Evolutionary conservation across 1,140 invertebrate genomes (phyloP).

Genomic region (Dryas iulia): DNA sequence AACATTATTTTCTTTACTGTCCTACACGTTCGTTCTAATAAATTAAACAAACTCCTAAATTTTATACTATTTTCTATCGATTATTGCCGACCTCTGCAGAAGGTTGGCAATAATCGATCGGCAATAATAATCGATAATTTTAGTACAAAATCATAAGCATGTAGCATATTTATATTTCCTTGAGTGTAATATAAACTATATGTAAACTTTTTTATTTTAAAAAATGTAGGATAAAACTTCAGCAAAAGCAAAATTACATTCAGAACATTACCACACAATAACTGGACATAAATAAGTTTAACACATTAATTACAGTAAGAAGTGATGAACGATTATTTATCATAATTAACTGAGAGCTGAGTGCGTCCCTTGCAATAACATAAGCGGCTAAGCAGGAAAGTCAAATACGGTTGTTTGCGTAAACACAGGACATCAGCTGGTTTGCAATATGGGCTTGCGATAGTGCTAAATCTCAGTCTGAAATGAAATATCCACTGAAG

Average conservation of each 20-base stretch:
- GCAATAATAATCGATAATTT: too few relatives aligned
- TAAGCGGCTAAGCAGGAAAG: conserved; percentile 55
- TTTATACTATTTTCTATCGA: too few relatives aligned
- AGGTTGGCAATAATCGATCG: too few relatives aligned
- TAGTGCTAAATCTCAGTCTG: neutral
- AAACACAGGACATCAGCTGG: conserved; percentile 35
- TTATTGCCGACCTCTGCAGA: too few relatives aligned
- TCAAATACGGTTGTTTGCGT: conserved; percentile 65
- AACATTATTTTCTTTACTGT: neutral
- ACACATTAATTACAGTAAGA: conserved; percentile 23
- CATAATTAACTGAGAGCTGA: conserved; percentile 12
- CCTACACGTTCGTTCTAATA: too few relatives aligned
- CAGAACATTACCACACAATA: too few relatives aligned
- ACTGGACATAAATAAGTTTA: conserved; percentile 24
- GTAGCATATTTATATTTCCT: too few relatives aligned
- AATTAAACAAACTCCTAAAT: too few relatives aligned
- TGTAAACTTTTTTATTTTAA: neutral
- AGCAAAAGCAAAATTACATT: too few relatives aligned
- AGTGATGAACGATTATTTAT: neutral
- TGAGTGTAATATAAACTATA: neutral
- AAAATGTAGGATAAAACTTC: too few relatives aligned
- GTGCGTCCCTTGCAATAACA: conserved; percentile 46
- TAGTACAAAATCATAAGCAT: too few relatives aligned
- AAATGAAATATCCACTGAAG: neutral
- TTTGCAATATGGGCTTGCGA: conserved; percentile 21